Base-by-base conservation (phyloP, 2,888 invertebrate species). In the Osedax frankpressi region DNA sequence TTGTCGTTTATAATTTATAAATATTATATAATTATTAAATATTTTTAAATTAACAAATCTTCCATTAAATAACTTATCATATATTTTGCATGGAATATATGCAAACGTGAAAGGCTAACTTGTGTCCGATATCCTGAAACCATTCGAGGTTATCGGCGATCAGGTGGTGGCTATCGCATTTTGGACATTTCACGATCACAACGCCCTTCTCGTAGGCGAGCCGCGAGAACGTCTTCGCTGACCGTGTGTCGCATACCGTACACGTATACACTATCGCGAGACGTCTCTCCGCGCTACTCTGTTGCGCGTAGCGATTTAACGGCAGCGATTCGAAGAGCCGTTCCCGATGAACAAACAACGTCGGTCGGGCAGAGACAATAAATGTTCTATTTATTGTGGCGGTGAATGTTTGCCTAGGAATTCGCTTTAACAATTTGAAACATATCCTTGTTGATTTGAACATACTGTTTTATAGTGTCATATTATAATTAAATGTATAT, bases 81-180 rank as follows among this genome's bases (percentile, higher is more conserved):
- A 2, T n/a, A 59, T n/a, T n/a, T 0, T 14, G 59, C 59, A 59
- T 59, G n/a, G 14, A 11, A 14, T 0, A 14, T 65, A 14, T 65
- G 14, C 14, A 11, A 19, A 65, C 25, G 24, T 65, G 25, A 11
- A 67, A 14, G 63, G 65, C 75, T 72, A 70, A 78, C 78, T 82
- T 82, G 71, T 82, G 82, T 76, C 86, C 79, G 81, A 91, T 86
- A 81, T 93, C 91, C 0, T 89, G 87, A 82, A 96, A 97, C 96
- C 96, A 97, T 77, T 91, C 91, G 0, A 97, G 87, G 85, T 97
- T 94, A 82, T 97, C 96, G 0, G 96, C 96, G 77, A 97, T 95
- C 28, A 97, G 86, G 85, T 97, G 97, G 83, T 92, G 89, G 82
- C 92, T 94, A 68, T 88, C 85, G 82, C 96, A 96, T 0, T 91